Base-by-base conservation (phyloP, 2,797 vertebrate species). In the Pteropus rufus region DNA sequence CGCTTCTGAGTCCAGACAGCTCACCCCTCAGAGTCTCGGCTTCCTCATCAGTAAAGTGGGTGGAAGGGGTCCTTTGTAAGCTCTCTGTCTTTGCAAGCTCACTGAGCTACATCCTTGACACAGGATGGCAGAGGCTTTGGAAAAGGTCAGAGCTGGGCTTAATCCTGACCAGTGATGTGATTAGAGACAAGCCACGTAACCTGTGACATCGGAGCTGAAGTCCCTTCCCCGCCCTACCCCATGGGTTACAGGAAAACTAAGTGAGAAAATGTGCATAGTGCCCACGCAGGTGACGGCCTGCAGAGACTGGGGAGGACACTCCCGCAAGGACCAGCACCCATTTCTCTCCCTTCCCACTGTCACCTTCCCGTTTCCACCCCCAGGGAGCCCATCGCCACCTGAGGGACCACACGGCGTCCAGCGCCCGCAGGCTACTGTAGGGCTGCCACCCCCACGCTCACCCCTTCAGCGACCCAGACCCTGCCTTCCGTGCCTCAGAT, bases 1-100 rank as follows among this genome's bases (percentile, higher is more conserved):
- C 0, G 0, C 19, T 16, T 41, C 1, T 0, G 54, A 23, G 16
- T 18, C 9, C 58, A 34, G 44, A 21, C 23, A 34, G 3, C 2
- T 14, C 36, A 4, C 41, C 11, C 10, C 14, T 24, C 24, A 0
- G 4, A 34, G 60, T 46, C 72, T 39, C 56, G 9, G 29, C 18
- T 16, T 44, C 24, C 54, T 46, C 4, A 2, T 52, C 19, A 21
- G 18, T 3, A 26, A 7, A 36, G 34, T 6, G 4, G 8, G 26
- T 5, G 36, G 36, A 41, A 24, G 15, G 75, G 54, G 10, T 29
- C 1, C 1, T 19, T 24, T 3, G 10, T 19, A 4, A 23, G 41
- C 26, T 36, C 2, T 9, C 11, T 60, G 3, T 36, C 24, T 41
- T 39, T 31, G 7, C 31, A 31, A 56, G 18, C 11, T 83, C 52